A percentile compares a stretch with the other conserved stretches of the same genome.
phyloP scores from a whole-genome alignment of 1,140 invertebrate species.

The Oncopodura yosiiana region DNA sequence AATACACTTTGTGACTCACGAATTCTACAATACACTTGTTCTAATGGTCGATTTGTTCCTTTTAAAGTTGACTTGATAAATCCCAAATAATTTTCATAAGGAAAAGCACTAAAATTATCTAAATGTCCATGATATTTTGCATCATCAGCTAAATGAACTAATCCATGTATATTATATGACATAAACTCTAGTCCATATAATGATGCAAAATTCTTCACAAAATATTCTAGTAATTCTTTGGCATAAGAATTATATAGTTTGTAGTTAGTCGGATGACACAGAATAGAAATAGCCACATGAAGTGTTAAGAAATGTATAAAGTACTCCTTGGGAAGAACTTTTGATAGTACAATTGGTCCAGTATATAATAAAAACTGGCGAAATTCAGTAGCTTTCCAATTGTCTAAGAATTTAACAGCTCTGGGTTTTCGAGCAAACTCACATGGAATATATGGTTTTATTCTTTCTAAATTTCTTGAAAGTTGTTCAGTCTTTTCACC shows the following conservation, averaged over 20 bases:
- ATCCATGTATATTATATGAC: slow-evolving; percentile 41
- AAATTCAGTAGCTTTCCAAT: slow-evolving; percentile 31
- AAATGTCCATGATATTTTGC: slow-evolving; percentile 36
- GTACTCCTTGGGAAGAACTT: background rate
- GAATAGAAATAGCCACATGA: slow-evolving; percentile 6
- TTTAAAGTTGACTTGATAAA: slow-evolving; percentile 32
- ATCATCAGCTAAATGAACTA: slow-evolving; percentile 40
- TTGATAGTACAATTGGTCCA: slow-evolving; percentile 22
- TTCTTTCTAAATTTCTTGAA: background rate
- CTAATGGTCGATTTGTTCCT: background rate
- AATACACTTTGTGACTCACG: background rate
- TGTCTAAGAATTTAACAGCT: slow-evolving; percentile 10
- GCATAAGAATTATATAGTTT: slow-evolving; percentile 33
- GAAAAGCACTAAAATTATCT: slow-evolving; percentile 38
- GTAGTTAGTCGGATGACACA: background rate
- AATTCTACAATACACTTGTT: slow-evolving; percentile 5
- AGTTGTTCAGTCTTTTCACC: slow-evolving; percentile 3
- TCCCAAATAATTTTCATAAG: slow-evolving; percentile 39
- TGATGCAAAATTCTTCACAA: slow-evolving; percentile 36
- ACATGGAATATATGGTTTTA: slow-evolving; percentile 13
- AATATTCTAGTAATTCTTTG: slow-evolving; percentile 35
- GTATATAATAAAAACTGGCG: slow-evolving; percentile 31
- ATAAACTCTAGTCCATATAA: slow-evolving; percentile 38
- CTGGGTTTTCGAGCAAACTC: slow-evolving; percentile 29
- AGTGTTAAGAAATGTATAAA: slow-evolving; percentile 12